Conservation (phyloP, 2,797 vertebrate genomes). For the Hydrophis major region DNA sequence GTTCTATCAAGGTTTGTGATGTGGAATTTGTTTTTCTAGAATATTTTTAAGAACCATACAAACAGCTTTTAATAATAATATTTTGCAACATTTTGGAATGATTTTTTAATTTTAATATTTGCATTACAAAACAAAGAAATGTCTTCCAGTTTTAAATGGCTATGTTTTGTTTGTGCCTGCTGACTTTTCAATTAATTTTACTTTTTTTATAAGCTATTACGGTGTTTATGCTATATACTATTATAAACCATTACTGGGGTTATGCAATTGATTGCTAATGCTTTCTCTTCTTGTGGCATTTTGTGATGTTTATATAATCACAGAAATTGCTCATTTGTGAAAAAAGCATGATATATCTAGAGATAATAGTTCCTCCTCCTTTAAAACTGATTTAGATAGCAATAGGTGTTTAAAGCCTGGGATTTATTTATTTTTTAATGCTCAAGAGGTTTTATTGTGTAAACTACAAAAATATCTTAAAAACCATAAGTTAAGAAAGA, state of each 20-base stretch:
- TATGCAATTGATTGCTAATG: constrained; percentile 23
- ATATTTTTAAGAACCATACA: background rate
- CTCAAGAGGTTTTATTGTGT: constrained; percentile 54
- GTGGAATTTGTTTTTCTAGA: background rate
- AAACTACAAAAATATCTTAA: constrained; percentile 53
- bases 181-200: background rate
- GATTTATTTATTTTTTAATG: constrained; percentile 38
- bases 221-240: constrained; percentile 8
- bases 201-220: background rate
- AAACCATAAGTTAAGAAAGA: constrained; percentile 50
- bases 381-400: constrained; percentile 40
- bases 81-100: background rate
- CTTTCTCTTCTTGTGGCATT: constrained; percentile 15
- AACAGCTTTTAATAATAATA: background rate
- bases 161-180: background rate
- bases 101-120: background rate
- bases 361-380: constrained; percentile 26
- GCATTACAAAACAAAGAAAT: background rate
- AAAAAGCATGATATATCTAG: background rate
- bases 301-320: constrained; percentile 35
- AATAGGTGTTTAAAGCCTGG: constrained; percentile 35
- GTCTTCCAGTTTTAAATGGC: background rate
- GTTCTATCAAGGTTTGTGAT: background rate
- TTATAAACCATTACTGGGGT: background rate
- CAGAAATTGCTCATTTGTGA: background rate